These are phyloP conservation scores for Ptilorrhoa leucosticta DNA, from an alignment of 2,113 vertebrate species.

Conservation along the genomic window DNA sequence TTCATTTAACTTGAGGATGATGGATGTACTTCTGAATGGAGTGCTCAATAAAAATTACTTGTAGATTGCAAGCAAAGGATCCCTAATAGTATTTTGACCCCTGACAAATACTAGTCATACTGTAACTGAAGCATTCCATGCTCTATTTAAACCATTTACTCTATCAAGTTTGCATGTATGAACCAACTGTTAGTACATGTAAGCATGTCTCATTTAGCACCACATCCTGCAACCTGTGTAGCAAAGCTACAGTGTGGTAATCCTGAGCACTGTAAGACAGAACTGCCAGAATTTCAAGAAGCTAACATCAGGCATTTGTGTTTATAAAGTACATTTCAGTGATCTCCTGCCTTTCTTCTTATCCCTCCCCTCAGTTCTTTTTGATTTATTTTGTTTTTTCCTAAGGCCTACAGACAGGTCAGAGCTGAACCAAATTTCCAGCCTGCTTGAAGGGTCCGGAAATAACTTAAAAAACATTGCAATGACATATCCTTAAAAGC, in stretches of 20 bases:
- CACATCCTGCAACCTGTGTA: neutral
- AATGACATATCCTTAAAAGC: neutral
- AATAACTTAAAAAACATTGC: neutral
- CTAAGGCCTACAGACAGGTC: neutral
- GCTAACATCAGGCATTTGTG: neutral
- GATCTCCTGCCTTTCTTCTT: neutral
- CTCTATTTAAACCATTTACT: neutral
- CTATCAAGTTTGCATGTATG: neutral
- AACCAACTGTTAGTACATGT: neutral
- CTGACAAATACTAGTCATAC: neutral
- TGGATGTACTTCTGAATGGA: neutral
- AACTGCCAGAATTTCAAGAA: neutral
- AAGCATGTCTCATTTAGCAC: neutral
- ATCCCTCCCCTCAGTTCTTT: accelerated
- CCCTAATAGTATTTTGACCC: neutral
- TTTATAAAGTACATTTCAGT: neutral
- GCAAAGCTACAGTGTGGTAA: neutral
- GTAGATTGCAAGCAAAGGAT: neutral
- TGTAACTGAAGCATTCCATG: neutral
- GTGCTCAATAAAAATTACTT: neutral
- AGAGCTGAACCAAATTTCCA: neutral
- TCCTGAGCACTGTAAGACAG: neutral
- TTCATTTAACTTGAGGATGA: neutral
- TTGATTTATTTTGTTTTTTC: neutral
- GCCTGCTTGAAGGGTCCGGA: neutral